phyloP scores from a whole-genome alignment of 64 coral and sea anemone genomes.

The Stylophora pistillata region DNA sequence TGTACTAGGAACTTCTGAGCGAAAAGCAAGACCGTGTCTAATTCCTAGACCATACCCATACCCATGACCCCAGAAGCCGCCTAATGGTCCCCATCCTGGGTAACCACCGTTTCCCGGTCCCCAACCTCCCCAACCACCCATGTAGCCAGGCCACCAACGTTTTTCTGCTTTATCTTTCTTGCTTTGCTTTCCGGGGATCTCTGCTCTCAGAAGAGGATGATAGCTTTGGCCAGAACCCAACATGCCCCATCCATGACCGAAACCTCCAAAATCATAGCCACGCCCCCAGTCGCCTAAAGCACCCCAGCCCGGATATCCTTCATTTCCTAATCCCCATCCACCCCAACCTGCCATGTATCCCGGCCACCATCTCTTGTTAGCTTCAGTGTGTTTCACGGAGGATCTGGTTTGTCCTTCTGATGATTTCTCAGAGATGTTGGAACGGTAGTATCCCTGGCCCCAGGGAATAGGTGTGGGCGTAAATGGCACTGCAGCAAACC shows the following conservation, averaged over 20 bases:
- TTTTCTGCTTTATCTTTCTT: constrained; percentile 35
- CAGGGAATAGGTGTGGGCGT: not conserved
- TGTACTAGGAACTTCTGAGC: constrained; percentile 11
- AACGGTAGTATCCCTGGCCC: not conserved
- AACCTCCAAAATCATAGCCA: constrained; percentile 22
- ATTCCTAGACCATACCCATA: constrained; percentile 26
- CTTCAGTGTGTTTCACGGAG: constrained; percentile 16
- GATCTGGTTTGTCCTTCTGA: constrained; percentile 21
- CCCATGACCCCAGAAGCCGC: not conserved
- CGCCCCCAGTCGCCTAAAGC: constrained; percentile 26
- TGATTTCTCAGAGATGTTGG: not conserved
- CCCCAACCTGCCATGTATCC: constrained; percentile 92
- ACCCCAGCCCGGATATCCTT: constrained; percentile 89
- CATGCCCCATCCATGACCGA: constrained; percentile 40
- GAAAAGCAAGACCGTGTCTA: constrained; percentile 11
- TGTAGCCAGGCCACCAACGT: constrained; percentile 91
- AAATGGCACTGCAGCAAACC: constrained; percentile 19
- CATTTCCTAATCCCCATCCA: constrained; percentile 81
- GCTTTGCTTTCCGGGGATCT: not conserved
- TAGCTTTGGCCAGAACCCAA: not conserved
- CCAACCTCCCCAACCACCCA: constrained; percentile 93
- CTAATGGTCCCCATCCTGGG: constrained; percentile 75
- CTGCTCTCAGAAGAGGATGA: constrained; percentile 26
- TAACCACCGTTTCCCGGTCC: constrained; percentile 71
- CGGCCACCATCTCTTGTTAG: constrained; percentile 85